phyloP scores from a whole-genome alignment of 2,113 vertebrate species.

The Merops nubicus region DNA sequence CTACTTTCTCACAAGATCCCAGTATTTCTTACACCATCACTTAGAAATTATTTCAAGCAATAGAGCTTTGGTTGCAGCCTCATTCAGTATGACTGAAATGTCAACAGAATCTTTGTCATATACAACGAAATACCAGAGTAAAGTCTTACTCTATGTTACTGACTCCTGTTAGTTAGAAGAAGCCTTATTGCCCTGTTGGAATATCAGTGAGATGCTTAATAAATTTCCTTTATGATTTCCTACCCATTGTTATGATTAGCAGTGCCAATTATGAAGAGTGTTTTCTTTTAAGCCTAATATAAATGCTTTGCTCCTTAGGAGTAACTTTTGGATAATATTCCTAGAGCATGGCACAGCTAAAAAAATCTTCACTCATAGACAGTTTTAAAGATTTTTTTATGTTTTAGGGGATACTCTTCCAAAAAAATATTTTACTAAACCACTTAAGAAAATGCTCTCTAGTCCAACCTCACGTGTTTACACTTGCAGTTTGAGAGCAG shows the following conservation, averaged over 20 bases:
- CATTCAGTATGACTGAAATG: not conserved
- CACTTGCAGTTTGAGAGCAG: not conserved
- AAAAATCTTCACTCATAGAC: not conserved
- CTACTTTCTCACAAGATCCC: not conserved
- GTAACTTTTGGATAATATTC: not conserved
- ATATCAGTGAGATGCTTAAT: not conserved
- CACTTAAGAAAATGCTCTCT: not conserved
- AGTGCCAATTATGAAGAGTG: not conserved
- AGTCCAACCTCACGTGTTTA: not conserved
- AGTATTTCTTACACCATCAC: not conserved
- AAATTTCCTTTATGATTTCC: constrained; percentile 2
- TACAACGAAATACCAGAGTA: not conserved
- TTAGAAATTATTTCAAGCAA: not conserved
- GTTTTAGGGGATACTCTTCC: not conserved
- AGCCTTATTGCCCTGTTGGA: not conserved
- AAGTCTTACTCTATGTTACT: not conserved
- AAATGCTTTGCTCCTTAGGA: not conserved
- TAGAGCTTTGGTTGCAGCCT: not conserved
- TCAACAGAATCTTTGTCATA: not conserved
- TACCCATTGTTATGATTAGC: not conserved
- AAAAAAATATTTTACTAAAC: not conserved
- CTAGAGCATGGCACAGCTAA: not conserved
- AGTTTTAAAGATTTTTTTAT: not conserved
- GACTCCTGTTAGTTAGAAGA: not conserved
- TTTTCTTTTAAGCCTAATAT: not conserved